Evolutionary conservation across 2,888 invertebrate genomes (phyloP).

Genomic region (Deroplatys truncata): DNA sequence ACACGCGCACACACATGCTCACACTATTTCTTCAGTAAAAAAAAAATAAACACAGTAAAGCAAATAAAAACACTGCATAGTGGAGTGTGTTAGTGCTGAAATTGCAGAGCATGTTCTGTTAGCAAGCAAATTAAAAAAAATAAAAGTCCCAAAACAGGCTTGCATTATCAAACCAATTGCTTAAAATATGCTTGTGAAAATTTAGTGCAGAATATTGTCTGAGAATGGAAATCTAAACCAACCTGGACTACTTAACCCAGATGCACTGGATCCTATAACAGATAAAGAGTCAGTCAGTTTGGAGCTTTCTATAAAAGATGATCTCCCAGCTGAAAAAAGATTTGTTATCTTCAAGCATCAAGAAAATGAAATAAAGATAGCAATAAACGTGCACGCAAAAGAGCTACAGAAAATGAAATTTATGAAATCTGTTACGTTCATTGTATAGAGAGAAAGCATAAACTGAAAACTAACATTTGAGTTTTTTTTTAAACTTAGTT

Average conservation of each 20-base stretch:
- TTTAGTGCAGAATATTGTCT: constrained; percentile 21
- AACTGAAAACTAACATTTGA: neutral
- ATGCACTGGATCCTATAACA: constrained; percentile 41
- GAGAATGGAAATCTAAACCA: constrained; percentile 34
- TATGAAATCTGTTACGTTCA: neutral
- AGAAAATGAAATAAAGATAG: constrained; percentile 16
- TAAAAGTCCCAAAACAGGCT: neutral
- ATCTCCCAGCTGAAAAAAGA: neutral
- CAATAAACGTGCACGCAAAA: neutral
- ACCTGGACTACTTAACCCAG: constrained; percentile 43
- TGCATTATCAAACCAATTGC: constrained; percentile 4
- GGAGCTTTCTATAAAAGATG: neutral
- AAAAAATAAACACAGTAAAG: neutral
- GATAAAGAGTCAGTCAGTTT: constrained; percentile 24
- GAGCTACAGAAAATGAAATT: neutral
- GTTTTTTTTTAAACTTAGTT: neutral
- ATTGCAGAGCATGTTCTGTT: neutral
- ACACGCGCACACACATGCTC: neutral
- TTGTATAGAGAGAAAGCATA: neutral
- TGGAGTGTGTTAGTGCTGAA: constrained; percentile 9
- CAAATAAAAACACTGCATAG: neutral
- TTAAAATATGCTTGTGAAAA: constrained; percentile 7
- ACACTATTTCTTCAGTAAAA: neutral
- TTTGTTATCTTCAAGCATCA: neutral
- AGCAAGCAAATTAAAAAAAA: constrained; percentile 5